Conservation (phyloP, 2,797 vertebrate genomes). For the Sebastes aleutianus region DNA sequence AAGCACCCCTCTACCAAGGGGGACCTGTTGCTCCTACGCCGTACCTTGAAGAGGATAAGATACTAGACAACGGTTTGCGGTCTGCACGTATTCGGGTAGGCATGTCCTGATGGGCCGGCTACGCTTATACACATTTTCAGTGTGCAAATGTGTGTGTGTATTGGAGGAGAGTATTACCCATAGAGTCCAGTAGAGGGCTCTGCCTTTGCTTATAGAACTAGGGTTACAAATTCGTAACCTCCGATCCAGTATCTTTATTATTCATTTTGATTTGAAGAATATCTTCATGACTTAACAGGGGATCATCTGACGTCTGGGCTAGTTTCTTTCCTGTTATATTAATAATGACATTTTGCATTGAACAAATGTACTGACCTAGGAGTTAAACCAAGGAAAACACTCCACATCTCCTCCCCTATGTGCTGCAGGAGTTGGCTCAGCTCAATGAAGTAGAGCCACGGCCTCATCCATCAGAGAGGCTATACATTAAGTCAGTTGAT, state of each 20-base stretch:
- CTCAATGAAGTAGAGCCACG: constrained; percentile 82
- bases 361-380: constrained; percentile 60
- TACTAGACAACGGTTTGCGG: too few species aligned
- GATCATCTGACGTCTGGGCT: constrained; percentile 41
- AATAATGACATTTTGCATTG: constrained; percentile 52
- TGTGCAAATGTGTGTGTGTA: neutral
- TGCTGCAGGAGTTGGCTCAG: constrained; percentile 80
- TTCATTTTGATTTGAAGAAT: constrained; percentile 7
- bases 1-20: too few species aligned
- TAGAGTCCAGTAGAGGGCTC: neutral
- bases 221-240: neutral
- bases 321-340: constrained; percentile 57
- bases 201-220: neutral
- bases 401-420: constrained; percentile 84
- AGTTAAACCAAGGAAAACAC: constrained; percentile 65
- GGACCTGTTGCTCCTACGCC: too few species aligned
- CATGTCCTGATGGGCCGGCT: neutral
- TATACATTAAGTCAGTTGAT: constrained; percentile 29
- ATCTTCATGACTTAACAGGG: constrained; percentile 27
- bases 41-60: too few species aligned
- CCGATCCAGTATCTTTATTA: neutral
- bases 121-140: neutral
- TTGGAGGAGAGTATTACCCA: neutral
- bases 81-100: neutral
- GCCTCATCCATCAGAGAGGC: constrained; percentile 74